phyloP scores from a whole-genome alignment of 1,140 invertebrate genomes.

The Yoshiicerus persimilis region DNA sequence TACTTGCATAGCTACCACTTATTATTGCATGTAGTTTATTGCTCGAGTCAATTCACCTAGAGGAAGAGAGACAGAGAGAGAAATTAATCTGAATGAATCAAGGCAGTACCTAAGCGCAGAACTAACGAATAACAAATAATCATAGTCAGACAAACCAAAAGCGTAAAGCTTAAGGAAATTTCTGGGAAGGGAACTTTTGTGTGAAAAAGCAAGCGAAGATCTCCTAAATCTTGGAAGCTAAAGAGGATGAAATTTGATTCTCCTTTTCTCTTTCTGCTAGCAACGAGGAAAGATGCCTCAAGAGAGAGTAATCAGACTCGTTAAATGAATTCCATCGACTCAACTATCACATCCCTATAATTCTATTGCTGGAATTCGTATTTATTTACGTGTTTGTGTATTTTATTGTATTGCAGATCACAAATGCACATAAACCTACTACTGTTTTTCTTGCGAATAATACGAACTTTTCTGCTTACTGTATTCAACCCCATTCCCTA shows the following conservation, averaged over 20 bases:
- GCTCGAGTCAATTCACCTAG: background rate
- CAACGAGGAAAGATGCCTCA: background rate
- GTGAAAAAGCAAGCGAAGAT: background rate
- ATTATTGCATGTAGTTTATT: background rate
- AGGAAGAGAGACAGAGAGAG: background rate
- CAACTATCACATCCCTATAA: background rate
- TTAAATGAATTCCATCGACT: background rate
- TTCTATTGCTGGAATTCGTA: background rate
- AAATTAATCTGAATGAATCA: background rate
- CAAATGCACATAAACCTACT: background rate
- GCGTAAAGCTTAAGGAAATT: background rate
- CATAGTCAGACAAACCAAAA: background rate
- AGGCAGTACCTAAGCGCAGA: background rate
- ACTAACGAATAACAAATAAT: background rate
- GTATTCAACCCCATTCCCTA: too few relatives aligned
- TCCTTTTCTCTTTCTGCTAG: background rate
- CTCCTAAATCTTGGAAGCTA: background rate
- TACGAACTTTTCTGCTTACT: background rate
- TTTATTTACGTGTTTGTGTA: background rate
- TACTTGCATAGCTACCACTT: background rate
- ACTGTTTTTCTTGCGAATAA: background rate
- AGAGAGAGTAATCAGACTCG: conserved; percentile 2
- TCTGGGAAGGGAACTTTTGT: background rate
- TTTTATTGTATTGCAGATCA: background rate
- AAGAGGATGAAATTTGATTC: conserved; percentile 16